A percentile compares a stretch with the other conserved stretches of the same genome.
These are phyloP conservation scores for Amblyopsis hoosieri DNA, from an alignment of 2,797 vertebrate species.

Conservation along the genomic window DNA sequence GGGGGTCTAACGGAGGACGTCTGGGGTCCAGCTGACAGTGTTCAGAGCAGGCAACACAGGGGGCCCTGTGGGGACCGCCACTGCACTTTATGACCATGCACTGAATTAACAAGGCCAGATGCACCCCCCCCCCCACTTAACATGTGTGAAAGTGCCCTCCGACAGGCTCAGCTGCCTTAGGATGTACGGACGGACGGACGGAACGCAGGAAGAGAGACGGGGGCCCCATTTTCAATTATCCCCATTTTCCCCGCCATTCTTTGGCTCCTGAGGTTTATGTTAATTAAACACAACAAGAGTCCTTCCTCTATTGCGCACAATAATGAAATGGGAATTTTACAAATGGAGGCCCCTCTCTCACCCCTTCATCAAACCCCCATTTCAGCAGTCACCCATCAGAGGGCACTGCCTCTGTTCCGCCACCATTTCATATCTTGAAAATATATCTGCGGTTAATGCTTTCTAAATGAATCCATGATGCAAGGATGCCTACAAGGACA, in stretches of 20 bases:
- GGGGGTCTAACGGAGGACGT: conserved; percentile 29
- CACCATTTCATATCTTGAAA: conserved; percentile 32
- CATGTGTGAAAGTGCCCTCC: conserved; percentile 74
- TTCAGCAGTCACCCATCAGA: conserved; percentile 61
- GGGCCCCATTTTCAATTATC: conserved; percentile 75
- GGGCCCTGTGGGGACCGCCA: conserved; percentile 67
- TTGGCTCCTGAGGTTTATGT: conserved; percentile 65
- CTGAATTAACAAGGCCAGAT: conserved; percentile 81
- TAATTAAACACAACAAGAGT: conserved; percentile 67
- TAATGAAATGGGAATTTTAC: conserved; percentile 56
- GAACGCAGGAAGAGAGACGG: conserved; percentile 41
- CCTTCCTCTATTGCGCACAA: conserved; percentile 48
- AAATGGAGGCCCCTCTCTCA: conserved; percentile 41
- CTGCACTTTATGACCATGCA: conserved; percentile 78
- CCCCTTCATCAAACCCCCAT: conserved; percentile 30
- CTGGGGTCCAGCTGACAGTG: conserved; percentile 57
- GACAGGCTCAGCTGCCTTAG: conserved; percentile 77
- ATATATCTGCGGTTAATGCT: conserved; percentile 53
- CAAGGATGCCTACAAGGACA: conserved; percentile 47
- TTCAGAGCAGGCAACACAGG: conserved; percentile 55
- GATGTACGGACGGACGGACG: conserved; percentile 48
- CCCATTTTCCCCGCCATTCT: conserved; percentile 70
- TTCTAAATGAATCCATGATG: conserved; percentile 46
- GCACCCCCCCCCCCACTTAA: conserved; percentile 57
- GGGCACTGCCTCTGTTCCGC: conserved; percentile 49